These are phyloP conservation scores for Pantala flavescens DNA, from an alignment of 1,140 invertebrate genomes.

Conservation along the genomic window DNA sequence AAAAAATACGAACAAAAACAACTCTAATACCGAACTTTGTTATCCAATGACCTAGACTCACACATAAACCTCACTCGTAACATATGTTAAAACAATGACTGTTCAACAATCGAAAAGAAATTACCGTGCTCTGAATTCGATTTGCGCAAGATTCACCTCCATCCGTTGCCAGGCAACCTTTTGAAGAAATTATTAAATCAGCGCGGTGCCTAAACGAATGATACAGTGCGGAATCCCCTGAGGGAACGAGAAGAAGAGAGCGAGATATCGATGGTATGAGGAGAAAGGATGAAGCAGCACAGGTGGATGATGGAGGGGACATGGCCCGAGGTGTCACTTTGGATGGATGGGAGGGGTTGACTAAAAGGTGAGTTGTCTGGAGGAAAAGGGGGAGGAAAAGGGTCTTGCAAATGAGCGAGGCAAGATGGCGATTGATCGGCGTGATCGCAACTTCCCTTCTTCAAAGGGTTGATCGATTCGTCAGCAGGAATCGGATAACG, in stretches of 20 bases:
- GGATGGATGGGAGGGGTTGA: neutral
- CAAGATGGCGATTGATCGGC: neutral
- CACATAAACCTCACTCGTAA: too few species aligned
- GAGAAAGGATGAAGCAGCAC: neutral
- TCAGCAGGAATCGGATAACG: neutral
- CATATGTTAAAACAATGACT: too few species aligned
- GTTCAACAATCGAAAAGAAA: too few species aligned
- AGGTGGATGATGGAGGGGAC: slow-evolving; percentile 1
- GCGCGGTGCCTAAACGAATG: too few species aligned
- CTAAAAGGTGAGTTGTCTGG: neutral
- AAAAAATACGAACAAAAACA: too few species aligned
- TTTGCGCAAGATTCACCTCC: too few species aligned
- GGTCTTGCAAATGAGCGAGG: neutral
- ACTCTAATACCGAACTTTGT: too few species aligned
- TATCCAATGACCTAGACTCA: too few species aligned
- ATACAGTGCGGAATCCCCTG: neutral
- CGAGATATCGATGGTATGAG: neutral
- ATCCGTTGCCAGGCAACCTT: too few species aligned
- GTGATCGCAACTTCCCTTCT: neutral
- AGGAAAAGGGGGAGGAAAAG: neutral
- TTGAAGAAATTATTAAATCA: too few species aligned
- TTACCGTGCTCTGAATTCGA: too few species aligned
- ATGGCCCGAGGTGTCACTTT: neutral
- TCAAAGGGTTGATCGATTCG: slow-evolving; percentile 8
- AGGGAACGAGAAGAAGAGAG: neutral